Evolutionary conservation across 92 coral and sea anemone genomes (phyloP).

Genomic region (Desmophyllum pertusum): DNA sequence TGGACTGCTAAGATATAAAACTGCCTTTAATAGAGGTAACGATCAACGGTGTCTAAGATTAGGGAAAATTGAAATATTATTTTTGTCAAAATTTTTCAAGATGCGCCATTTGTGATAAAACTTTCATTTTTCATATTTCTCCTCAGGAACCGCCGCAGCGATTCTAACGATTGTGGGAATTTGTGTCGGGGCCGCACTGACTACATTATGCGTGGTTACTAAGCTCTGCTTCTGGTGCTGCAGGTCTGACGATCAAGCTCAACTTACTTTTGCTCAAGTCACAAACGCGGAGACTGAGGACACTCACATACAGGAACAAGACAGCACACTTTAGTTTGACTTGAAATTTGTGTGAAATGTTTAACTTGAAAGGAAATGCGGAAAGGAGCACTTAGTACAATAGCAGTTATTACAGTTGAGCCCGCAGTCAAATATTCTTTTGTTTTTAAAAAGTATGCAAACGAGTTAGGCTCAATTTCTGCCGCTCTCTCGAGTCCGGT

Average conservation of each 20-base stretch:
- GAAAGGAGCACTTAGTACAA: no score
- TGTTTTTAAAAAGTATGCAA: no score
- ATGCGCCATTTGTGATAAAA: background rate
- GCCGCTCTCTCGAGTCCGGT: no score
- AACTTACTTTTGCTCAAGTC: background rate
- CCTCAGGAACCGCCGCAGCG: background rate
- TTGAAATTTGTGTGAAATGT: background rate
- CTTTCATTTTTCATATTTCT: background rate
- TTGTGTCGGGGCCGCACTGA: background rate
- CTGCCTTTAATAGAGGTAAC: no score
- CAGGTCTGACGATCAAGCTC: background rate
- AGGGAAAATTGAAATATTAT: no score
- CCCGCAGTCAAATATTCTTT: no score
- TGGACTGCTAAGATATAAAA: no score
- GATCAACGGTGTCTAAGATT: no score
- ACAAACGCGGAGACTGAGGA: background rate
- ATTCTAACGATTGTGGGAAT: background rate
- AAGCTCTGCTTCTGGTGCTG: constrained; percentile 1
- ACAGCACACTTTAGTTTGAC: background rate
- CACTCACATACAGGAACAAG: background rate
- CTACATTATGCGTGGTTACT: background rate
- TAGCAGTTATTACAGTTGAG: no score
- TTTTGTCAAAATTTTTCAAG: background rate
- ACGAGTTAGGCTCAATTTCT: no score
- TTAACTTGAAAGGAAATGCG: background rate